Base-by-base conservation (phyloP, 2,797 vertebrate species). In the Tenualosa ilisha region DNA sequence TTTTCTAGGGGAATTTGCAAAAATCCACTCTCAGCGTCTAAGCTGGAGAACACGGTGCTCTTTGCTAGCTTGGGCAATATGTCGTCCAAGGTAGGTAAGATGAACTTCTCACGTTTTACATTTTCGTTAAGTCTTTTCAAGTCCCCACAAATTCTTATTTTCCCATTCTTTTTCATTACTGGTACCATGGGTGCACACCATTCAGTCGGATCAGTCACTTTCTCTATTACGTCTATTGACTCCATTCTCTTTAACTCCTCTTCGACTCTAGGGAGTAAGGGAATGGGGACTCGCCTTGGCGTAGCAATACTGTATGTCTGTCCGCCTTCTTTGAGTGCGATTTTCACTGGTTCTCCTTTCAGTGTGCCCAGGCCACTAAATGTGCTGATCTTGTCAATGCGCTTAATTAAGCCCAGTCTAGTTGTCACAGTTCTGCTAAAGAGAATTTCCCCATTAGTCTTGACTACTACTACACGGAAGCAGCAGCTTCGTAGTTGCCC, bases 361-460 rank as follows among this genome's bases (percentile, higher is more conserved):
- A n/a, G n/a, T n/a, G n/a, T n/a, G n/a, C n/a, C n/a, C n/a, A n/a
- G n/a, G n/a, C n/a, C n/a, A n/a, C n/a, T n/a, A n/a, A n/a, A n/a
- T n/a, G n/a, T n/a, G n/a, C n/a, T 65, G 61, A 65, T 65, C 12
- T 65, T 65, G 0, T 54, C 85, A 13, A 82, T 53, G 24, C 20
- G 59, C 81, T 40, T 85, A 22, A 72, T 68, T 50, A 82, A 49
- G 43, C 84, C 79, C 12, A 82, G 46, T 24, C 53, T 85, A 46
- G 59, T 68, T 68, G 83, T 59, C 61, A 68, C 61, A 12, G 83
- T 68, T 50, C 43, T 24, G 54, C 81, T 85, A 37, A 85, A 81
- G 37, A 85, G 75, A 17, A 81, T 85, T 85, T 85, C 84, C 24
- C 84, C 75, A 81, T 46, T 81, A 11, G 84, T 56, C 20, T 72